Evolutionary conservation across 1,140 invertebrate species (phyloP), one percentile per base, ranked within the genome.

Genomic region (Neoseiulus cucumeris): DNA sequence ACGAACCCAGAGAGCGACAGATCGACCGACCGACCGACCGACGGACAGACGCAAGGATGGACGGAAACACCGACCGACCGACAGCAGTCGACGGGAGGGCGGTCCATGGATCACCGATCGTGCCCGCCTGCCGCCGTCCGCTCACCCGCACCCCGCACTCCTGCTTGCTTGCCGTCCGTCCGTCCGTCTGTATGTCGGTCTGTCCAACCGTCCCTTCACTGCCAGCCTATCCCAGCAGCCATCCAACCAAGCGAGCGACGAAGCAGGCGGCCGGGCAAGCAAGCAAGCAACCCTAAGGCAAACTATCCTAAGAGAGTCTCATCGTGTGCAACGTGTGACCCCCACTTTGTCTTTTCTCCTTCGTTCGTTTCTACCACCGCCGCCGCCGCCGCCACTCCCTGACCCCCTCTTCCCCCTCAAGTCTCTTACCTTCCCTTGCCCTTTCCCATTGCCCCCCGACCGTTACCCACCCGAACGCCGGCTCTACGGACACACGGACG

Each of bases 291-390:
- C 45, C 17, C 51, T 25, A 33, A 33, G 51, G 22, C 51, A 59
- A 59, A 59, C 51, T 59, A 59, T 59, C 51, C 51, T 59, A 59
- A 59, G 51, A 59, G 51, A 59, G 51, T 59, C 51, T 59, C 51
- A 59, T 59, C 51, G 51, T 39, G 51, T 25, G 51, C 51, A 59
- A 59, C 51, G 51, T 59, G 51, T 59, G 51, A 59, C 51, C 51
- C 51, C 51, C 51, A 59, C 51, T 59, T 59, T 59, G 51, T 59
- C 51, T 59, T 9, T 9, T 59, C 51, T 17, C 51, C 51, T 25
- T 59, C 14, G 51, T 59, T 59, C 51, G 51, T 59, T 59, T 29
- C 51, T 25, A 59, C 14, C 51, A 59, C 51, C 51, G 22, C 51
- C 51, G 2, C 51, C 22, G 22, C 51, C 51, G 14, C 9, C 51